Conservation (phyloP, 2,888 invertebrate species). For the Polymixis flavicincta region DNA sequence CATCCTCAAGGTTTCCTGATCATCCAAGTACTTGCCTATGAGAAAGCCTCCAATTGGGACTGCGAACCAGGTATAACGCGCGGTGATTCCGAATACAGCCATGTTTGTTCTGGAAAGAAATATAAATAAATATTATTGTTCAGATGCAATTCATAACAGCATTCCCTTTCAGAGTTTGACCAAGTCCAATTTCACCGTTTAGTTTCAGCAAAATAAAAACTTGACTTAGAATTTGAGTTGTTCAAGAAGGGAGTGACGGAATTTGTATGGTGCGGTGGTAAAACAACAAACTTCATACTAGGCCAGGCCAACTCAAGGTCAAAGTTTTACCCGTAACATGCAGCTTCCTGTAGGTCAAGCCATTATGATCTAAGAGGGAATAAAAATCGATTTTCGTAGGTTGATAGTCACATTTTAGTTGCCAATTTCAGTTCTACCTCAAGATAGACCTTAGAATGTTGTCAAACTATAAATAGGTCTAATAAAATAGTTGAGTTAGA, state of each 20-base stretch:
- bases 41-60: constrained; percentile 91
- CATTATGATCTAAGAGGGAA: no score
- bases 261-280: background rate
- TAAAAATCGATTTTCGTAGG: background rate
- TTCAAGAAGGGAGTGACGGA: background rate
- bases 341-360: constrained; percentile 1
- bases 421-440: background rate
- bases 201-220: background rate
- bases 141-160: background rate
- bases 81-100: constrained; percentile 91
- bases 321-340: background rate
- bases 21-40: constrained; percentile 92
- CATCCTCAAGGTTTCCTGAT: constrained; percentile 93
- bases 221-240: background rate
- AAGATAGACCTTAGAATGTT: background rate
- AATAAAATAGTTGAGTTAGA: background rate
- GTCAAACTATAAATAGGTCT: constrained; percentile 13
- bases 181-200: background rate
- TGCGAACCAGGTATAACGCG: constrained; percentile 86
- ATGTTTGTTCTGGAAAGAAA: constrained; percentile 74
- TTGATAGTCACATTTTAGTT: background rate
- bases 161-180: background rate
- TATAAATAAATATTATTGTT: background rate
- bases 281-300: background rate
- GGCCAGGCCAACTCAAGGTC: background rate